A percentile compares a stretch with the other conserved stretches of the same genome.
Evolutionary conservation across 2,113 vertebrate genomes (phyloP).

Genomic region (Zingel zingel): DNA sequence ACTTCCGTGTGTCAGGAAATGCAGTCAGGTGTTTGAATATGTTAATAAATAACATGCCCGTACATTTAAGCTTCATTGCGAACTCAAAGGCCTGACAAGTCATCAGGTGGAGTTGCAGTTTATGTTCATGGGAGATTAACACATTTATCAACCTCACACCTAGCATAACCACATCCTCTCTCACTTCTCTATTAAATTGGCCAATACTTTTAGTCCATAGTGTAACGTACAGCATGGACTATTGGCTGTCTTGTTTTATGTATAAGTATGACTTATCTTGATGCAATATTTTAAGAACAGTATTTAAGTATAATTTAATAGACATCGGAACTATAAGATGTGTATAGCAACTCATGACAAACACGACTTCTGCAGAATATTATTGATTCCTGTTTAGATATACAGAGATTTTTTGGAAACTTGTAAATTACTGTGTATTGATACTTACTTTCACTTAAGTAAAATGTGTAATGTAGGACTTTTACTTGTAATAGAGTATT

Average conservation of each 20-base stretch:
- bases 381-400: background rate
- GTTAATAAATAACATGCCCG: background rate
- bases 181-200: slow-evolving; percentile 29
- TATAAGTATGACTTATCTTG: background rate
- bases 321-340: background rate
- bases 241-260: background rate
- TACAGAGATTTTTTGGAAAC: no score
- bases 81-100: background rate
- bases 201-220: background rate
- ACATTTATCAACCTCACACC: slow-evolving; percentile 28
- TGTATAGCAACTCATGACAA: background rate
- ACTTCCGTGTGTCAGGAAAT: background rate
- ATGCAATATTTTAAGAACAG: background rate
- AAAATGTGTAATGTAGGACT: no score
- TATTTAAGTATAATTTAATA: background rate
- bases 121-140: background rate
- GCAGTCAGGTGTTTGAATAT: background rate
- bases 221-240: background rate
- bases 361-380: background rate
- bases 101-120: background rate
- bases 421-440: no score
- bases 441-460: no score
- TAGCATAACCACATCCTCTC: slow-evolving; percentile 45
- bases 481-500: no score
- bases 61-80: background rate